Conservation (phyloP, 2,797 vertebrate species). For the Pangasius krempfi region DNA sequence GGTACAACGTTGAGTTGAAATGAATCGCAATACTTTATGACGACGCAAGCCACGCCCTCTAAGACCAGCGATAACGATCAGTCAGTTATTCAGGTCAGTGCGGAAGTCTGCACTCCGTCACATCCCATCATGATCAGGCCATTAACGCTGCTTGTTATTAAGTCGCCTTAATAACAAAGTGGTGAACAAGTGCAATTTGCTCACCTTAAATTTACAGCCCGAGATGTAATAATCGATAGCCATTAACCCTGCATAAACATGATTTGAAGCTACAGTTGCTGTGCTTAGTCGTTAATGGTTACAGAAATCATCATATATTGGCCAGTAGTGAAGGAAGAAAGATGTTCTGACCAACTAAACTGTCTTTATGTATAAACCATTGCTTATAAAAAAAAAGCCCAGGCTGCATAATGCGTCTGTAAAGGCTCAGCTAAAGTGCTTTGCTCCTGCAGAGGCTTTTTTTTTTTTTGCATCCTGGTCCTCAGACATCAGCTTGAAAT, state of each 20-base stretch:
- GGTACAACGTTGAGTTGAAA: neutral
- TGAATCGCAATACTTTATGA: neutral
- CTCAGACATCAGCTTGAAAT: neutral
- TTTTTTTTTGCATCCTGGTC: neutral
- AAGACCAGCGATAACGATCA: neutral
- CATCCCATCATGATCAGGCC: too few relatives aligned
- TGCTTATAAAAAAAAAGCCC: neutral
- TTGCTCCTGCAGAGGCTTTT: neutral
- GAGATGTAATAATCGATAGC: constrained; percentile 10
- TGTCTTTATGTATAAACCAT: neutral
- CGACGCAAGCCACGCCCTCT: neutral
- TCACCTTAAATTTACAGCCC: neutral
- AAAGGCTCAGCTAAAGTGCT: neutral
- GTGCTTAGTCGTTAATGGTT: neutral
- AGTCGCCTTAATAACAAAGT: neutral
- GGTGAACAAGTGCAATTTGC: neutral
- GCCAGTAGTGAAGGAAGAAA: neutral
- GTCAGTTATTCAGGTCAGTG: neutral
- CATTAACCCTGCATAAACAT: constrained; percentile 13
- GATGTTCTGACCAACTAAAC: neutral
- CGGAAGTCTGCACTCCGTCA: neutral
- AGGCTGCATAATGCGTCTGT: neutral
- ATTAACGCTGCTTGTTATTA: neutral
- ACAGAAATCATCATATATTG: neutral
- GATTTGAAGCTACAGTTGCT: constrained; percentile 23